These are phyloP conservation scores for Rhabdomys pumilio DNA, from an alignment of 2,797 vertebrate genomes.

Conservation along the genomic window DNA sequence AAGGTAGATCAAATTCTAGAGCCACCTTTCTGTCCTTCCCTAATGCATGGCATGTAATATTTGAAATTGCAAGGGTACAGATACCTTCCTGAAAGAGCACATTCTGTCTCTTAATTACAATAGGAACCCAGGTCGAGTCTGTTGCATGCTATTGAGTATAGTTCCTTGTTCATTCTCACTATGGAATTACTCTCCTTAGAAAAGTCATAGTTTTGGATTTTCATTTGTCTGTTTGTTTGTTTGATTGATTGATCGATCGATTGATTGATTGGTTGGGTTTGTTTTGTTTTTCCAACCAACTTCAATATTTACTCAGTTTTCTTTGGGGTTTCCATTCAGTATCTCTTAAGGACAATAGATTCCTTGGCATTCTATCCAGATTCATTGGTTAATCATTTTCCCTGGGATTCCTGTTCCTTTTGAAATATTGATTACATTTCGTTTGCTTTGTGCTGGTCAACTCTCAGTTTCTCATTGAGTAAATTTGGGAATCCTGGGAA, in stretches of 20 bases:
- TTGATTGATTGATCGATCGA: neutral
- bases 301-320: conserved; percentile 93
- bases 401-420: conserved; percentile 93
- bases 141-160: conserved; percentile 95
- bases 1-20: neutral
- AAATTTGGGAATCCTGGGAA: neutral
- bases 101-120: conserved; percentile 93
- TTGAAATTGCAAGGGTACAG: neutral
- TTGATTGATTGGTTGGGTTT: neutral
- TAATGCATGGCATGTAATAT: no score
- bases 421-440: conserved; percentile 96
- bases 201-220: conserved; percentile 85
- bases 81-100: conserved; percentile 85
- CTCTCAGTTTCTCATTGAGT: neutral
- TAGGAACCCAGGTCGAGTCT: conserved; percentile 96
- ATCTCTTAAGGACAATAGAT: conserved; percentile 92
- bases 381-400: conserved; percentile 93
- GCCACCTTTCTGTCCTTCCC: neutral
- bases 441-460: neutral
- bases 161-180: conserved; percentile 93
- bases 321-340: conserved; percentile 92
- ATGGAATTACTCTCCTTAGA: conserved; percentile 94
- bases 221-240: neutral
- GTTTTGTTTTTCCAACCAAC: neutral
- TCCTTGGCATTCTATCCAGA: conserved; percentile 93